These are phyloP conservation scores for Drosophila nasuta DNA, from an alignment of 1,140 invertebrate species.

Conservation along the genomic window DNA sequence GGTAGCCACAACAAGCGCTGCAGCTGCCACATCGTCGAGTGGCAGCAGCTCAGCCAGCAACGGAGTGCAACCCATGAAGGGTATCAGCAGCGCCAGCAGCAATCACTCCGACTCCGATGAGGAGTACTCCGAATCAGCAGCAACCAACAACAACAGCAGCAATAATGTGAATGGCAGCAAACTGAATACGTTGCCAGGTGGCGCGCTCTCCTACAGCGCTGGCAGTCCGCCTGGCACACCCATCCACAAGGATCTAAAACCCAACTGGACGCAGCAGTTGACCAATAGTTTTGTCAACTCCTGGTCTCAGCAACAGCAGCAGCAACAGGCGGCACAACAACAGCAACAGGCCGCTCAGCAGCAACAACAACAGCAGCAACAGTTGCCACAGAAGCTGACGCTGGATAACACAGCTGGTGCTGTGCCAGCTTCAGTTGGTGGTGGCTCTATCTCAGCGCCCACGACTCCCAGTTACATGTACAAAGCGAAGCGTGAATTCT, in stretches of 20 bases:
- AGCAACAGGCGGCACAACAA: constrained; percentile 74
- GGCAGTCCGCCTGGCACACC: constrained; percentile 88
- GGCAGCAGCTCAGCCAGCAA: constrained; percentile 85
- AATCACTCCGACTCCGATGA: constrained; percentile 92
- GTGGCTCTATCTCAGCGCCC: constrained; percentile 82
- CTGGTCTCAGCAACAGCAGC: constrained; percentile 80
- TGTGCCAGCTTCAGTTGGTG: constrained; percentile 59
- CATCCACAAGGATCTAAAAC: constrained; percentile 83
- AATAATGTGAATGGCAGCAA: constrained; percentile 8
- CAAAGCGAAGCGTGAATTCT: constrained; percentile 88
- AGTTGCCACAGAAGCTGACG: constrained; percentile 65
- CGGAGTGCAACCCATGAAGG: constrained; percentile 76
- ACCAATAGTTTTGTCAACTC: constrained; percentile 82
- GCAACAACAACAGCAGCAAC: constrained; percentile 63
- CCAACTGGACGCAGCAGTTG: constrained; percentile 80
- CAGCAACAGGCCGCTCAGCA: constrained; percentile 69
- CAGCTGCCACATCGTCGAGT: constrained; percentile 25
- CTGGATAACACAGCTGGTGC: constrained; percentile 67
- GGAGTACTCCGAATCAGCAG: constrained; percentile 85
- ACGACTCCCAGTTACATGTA: constrained; percentile 82
- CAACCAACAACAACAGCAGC: constrained; percentile 4
- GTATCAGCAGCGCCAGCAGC: constrained; percentile 87
- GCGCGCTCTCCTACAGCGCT: constrained; percentile 73
- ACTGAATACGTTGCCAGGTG: constrained; percentile 29
- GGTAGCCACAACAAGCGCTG: constrained; percentile 29